A percentile compares a stretch with the other conserved stretches of the same genome.
Evolutionary conservation across 2,113 vertebrate species (phyloP).

Genomic region (Callopanchax toddi): DNA sequence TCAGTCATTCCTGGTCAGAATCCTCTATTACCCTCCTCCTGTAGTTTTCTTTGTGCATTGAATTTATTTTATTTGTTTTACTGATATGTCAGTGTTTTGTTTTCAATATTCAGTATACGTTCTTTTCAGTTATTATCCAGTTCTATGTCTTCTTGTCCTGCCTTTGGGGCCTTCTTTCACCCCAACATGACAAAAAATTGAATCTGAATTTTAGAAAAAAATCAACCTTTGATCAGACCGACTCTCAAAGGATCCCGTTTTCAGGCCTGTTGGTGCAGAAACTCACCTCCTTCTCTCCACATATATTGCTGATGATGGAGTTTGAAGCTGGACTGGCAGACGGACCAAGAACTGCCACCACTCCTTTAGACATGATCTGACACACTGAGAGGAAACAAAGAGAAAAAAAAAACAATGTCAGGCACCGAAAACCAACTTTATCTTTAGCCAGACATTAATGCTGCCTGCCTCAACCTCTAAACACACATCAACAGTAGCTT

Average conservation of each 20-base stretch:
- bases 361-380: constrained; percentile 98
- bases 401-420: constrained; percentile 13
- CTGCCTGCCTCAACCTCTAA: constrained; percentile 30
- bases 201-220: too few species aligned
- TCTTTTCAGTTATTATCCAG: too few species aligned
- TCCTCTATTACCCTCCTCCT: too few species aligned
- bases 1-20: too few species aligned
- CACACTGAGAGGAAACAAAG: constrained; percentile 84
- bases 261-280: not conserved
- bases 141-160: too few species aligned
- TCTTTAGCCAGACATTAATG: constrained; percentile 40
- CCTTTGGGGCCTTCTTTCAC: too few species aligned
- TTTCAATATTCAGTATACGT: too few species aligned
- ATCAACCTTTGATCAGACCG: too few species aligned
- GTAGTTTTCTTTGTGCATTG: too few species aligned
- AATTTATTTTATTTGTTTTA: too few species aligned
- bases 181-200: too few species aligned
- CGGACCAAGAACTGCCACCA: constrained; percentile 94
- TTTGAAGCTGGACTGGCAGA: constrained; percentile 97
- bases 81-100: too few species aligned
- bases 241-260: not conserved
- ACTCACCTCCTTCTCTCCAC: constrained; percentile 98
- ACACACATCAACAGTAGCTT: constrained; percentile 35
- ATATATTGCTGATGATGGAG: constrained; percentile 99
- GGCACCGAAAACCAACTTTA: not conserved